These are phyloP conservation scores for Gnatocerus cornutus DNA, from an alignment of 2,888 invertebrate genomes.

Conservation along the genomic window DNA sequence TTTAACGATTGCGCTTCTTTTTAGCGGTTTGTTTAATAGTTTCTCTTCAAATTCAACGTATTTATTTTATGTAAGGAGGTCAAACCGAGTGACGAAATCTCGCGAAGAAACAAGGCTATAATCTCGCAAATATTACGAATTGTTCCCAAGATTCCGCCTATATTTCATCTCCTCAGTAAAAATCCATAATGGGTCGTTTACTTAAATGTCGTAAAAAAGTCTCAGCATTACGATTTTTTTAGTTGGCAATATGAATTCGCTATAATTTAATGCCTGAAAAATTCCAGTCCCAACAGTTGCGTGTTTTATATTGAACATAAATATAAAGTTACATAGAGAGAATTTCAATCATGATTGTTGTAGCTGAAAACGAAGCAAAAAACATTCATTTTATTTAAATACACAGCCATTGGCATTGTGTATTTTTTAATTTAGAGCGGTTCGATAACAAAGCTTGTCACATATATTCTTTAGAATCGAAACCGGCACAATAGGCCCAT, in stretches of 20 bases:
- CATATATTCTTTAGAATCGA: conserved; percentile 15
- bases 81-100: conserved; percentile 21
- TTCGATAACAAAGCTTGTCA: conserved; percentile 4
- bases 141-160: conserved; percentile 9
- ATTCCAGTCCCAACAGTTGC: conserved; percentile 4
- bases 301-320: conserved; percentile 7
- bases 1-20: too few species aligned
- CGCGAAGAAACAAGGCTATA: conserved; percentile 12
- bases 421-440: conserved; percentile 4
- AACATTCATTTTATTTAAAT: conserved; percentile 25
- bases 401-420: neutral
- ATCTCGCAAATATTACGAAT: conserved; percentile 6
- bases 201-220: conserved; percentile 24
- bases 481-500: conserved; percentile 12
- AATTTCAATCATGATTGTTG: conserved; percentile 26
- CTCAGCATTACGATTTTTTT: conserved; percentile 20
- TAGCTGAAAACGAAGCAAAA: conserved; percentile 7
- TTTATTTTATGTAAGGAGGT: conserved; percentile 26
- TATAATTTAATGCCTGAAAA: conserved; percentile 5
- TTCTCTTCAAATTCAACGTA: neutral
- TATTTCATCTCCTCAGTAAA: conserved; percentile 34
- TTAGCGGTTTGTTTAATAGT: neutral
- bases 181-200: conserved; percentile 28
- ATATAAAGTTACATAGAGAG: conserved; percentile 5
- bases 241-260: conserved; percentile 2